These are phyloP conservation scores for Rhimphoctona megacephalus DNA, from an alignment of 2,888 invertebrate genomes.

Conservation along the genomic window DNA sequence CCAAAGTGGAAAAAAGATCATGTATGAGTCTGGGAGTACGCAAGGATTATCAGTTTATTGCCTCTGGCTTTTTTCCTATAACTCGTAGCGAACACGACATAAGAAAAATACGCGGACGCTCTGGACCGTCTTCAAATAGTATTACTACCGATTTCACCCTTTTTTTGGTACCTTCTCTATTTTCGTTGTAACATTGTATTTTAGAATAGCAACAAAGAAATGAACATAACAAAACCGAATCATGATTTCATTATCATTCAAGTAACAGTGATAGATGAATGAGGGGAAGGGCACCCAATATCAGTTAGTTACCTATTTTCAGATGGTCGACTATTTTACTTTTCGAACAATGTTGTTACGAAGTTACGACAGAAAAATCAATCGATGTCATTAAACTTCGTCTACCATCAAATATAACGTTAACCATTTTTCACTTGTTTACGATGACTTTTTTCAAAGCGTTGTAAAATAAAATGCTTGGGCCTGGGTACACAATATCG, in stretches of 20 bases:
- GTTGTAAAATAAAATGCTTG: neutral
- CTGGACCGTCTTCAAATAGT: constrained; percentile 19
- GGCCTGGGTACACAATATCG: neutral
- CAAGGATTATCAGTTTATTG: constrained; percentile 75
- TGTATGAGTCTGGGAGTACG: constrained; percentile 66
- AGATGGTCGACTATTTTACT: too few relatives aligned
- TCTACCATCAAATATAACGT: neutral
- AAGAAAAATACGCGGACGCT: constrained; percentile 29
- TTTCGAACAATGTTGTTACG: too few relatives aligned
- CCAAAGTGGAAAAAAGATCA: constrained; percentile 36
- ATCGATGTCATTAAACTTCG: neutral
- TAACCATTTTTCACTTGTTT: neutral
- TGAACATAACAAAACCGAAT: neutral
- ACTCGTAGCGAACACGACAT: constrained; percentile 35
- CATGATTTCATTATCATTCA: too few relatives aligned
- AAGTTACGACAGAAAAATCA: too few relatives aligned
- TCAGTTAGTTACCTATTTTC: too few relatives aligned
- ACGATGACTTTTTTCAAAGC: neutral
- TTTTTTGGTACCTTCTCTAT: neutral
- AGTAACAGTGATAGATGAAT: too few relatives aligned
- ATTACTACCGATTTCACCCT: constrained; percentile 29
- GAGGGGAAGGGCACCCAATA: too few relatives aligned
- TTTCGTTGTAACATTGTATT: neutral
- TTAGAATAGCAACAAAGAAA: neutral
- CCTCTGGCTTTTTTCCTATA: constrained; percentile 58